Evolutionary conservation across 2,113 vertebrate species (phyloP), one percentile per base, ranked within the genome.

Genomic region (Austrofundulus limnaeus): DNA sequence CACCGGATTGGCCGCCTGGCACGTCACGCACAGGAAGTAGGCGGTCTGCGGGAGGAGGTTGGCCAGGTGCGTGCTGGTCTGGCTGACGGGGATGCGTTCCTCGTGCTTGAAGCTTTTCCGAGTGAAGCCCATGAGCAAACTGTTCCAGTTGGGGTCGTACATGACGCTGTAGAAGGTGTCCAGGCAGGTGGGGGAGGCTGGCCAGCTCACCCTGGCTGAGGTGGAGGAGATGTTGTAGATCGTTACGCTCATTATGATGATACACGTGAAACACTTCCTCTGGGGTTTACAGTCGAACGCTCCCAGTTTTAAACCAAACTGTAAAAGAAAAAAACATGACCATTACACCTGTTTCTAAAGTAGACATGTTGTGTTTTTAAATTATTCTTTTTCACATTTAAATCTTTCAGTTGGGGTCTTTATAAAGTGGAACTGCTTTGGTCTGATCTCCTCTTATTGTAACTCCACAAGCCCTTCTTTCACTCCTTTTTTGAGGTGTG

Each of bases 141-240:
- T 94, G 85, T 94, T 94, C 94, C 94, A 94, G 91, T 94, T 94
- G 11, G 94, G 92, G 72, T 94, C 92, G 78, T 96, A 95, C 93
- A 95, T 94, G 77, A 96, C 82, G 21, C 94, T 95, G 88, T 95
- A 96, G 83, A 95, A 95, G 61, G 92, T 94, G 86, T 95, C 94
- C 0, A 78, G 70, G 53, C 95, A 96, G 55, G 81, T 31, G 12
- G 91, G 91, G 43, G 88, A 85, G 17, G 90, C 62, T 0, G 90
- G 92, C 94, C 94, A 96, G 56, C 86, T 92, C 41, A 95, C 91
- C 39, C 81, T 72, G 17, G 94, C 95, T 0, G 94, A 92, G 59
- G 85, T 93, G 51, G 92, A 77, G 0, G 94, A 94, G 77, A 96
- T 79, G 84, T 95, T 94, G 77, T 94, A 93, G 61, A 95, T 28